These are phyloP conservation scores for Carettochelys insculpta DNA, from an alignment of 2,113 vertebrate genomes.

Conservation along the genomic window DNA sequence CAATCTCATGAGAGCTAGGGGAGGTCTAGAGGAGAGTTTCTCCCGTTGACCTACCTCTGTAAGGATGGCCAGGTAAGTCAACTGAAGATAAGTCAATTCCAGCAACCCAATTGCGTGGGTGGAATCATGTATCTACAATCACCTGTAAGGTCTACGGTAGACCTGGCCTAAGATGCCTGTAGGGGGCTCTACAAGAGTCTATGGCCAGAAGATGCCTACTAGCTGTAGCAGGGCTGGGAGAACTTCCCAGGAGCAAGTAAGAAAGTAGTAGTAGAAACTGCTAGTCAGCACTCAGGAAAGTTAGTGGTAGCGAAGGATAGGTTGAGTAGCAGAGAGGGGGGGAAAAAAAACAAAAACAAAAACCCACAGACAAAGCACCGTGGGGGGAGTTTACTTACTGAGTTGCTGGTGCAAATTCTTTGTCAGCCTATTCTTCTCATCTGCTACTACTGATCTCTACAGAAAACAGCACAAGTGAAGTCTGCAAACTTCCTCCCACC, in stretches of 20 bases:
- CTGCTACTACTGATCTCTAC: neutral
- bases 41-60: no score
- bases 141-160: no score
- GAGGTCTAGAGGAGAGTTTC: no score
- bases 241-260: neutral
- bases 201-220: neutral
- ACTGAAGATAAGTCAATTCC: no score
- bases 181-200: no score
- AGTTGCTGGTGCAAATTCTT: neutral
- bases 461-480: neutral
- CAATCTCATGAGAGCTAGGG: no score
- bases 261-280: neutral
- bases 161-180: no score
- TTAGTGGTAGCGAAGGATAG: neutral
- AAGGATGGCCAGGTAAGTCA: no score
- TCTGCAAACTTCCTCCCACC: neutral
- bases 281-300: neutral
- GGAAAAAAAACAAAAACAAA: no score
- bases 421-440: neutral
- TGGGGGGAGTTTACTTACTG: neutral
- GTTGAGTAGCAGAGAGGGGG: neutral
- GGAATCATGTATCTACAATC: no score
- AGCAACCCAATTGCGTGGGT: no score
- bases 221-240: fast-evolving
- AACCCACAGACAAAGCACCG: neutral